Conservation (phyloP, 2,888 invertebrate genomes). For the Unio delphinus region DNA sequence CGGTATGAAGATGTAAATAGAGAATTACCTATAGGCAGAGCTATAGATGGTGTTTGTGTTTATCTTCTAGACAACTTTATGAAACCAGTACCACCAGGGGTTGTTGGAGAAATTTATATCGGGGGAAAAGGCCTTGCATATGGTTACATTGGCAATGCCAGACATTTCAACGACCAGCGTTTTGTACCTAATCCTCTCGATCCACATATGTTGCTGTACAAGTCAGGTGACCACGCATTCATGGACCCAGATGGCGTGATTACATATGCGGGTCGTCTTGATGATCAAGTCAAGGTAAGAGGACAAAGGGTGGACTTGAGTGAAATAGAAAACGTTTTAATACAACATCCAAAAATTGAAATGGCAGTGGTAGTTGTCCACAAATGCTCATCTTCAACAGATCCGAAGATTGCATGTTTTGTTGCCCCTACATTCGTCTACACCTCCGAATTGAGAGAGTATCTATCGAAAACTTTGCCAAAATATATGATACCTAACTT, state of each 20-base stretch:
- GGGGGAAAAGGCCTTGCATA: slow-evolving; percentile 85
- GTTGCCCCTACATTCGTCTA: slow-evolving; percentile 47
- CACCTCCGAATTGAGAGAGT: slow-evolving; percentile 45
- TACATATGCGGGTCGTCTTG: slow-evolving; percentile 81
- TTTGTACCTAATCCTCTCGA: slow-evolving; percentile 42
- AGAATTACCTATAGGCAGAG: slow-evolving; percentile 87
- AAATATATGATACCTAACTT: slow-evolving; percentile 52
- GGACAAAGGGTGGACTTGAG: slow-evolving; percentile 89
- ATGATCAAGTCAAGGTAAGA: slow-evolving; percentile 78
- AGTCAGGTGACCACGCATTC: slow-evolving; percentile 88
- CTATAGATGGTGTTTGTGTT: slow-evolving; percentile 85
- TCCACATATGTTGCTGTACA: slow-evolving; percentile 75
- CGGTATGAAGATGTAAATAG: slow-evolving; percentile 68
- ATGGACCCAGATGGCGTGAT: slow-evolving; percentile 79
- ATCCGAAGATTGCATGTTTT: slow-evolving; percentile 44
- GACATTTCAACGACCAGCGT: slow-evolving; percentile 73
- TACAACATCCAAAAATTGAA: slow-evolving; percentile 50
- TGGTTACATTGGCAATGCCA: slow-evolving; percentile 82
- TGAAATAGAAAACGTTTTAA: slow-evolving; percentile 79
- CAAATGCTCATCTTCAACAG: slow-evolving; percentile 26
- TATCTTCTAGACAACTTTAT: slow-evolving; percentile 84
- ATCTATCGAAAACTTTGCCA: slow-evolving; percentile 44
- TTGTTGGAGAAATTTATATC: slow-evolving; percentile 87
- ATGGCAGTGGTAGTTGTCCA: slow-evolving; percentile 49
- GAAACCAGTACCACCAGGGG: slow-evolving; percentile 81